Base-by-base conservation (phyloP, 1,140 invertebrate species). In the Drosophila subpulchrella region DNA sequence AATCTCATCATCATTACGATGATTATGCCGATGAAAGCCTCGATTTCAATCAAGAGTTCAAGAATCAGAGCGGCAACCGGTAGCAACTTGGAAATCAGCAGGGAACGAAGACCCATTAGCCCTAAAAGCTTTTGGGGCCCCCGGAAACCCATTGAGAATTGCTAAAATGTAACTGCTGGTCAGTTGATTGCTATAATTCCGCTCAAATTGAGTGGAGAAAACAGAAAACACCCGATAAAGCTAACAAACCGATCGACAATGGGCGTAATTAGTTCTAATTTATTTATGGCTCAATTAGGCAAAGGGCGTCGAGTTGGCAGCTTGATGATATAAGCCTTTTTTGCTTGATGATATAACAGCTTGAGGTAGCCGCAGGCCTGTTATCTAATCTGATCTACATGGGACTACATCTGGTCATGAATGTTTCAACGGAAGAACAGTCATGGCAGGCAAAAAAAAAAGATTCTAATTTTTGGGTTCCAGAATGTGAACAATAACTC, bases 241-340 rank as follows among this genome's bases (percentile, higher is more conserved):
- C n/a, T 7, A 42, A n/a, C 36, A 48, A 17, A 68, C 17, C 11
- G 36, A 71, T 50, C 67, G 65, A 53, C 65, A 71, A 71, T 70
- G 10, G 53, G 46, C 17, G 65, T 56, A 71, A 71, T 71, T 48
- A 70, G 67, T n/a, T 47, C 36, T 71, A 58, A 71, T 71, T 71
- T 71, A 71, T 71, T 71, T 71, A 71, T 71, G 34, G 53, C 67
- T 71, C 65, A 70, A 71, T 71, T 48, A 70, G 63, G 24, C 48
- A 56, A 71, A 70, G 50, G 62, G 50, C 50, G 41, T 15, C 17
- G 42, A 32, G 32, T 36, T 38, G 34, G 15, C 27, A 48, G 24
- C 24, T 15, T 4, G 55, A 51, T 61, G 59, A 51, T 34, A 34
- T 58, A 46, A 46, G 38, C 27, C 41, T 36, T 51, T 30, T 13